Base-by-base conservation (phyloP, 2,888 invertebrate genomes). In the Gibbula magus region DNA sequence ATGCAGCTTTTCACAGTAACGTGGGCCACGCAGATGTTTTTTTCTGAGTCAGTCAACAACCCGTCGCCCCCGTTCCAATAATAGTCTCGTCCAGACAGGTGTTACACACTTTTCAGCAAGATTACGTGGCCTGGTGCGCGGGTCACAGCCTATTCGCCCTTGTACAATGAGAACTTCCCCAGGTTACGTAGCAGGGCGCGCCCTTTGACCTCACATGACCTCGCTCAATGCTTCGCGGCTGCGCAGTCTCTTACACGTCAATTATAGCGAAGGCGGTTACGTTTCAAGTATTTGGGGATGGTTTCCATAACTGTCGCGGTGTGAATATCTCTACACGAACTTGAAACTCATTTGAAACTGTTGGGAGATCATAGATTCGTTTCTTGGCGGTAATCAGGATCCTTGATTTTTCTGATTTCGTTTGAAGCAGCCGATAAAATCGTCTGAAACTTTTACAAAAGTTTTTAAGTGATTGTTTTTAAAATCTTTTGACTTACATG, bases 31-130 rank as follows among this genome's bases (percentile, higher is more conserved):
- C 70, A 70, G 39, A 70, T 32, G 70, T 70, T 32, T 45, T 45
- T 45, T 70, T 70, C 35, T 70, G 18, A 70, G 70, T 32, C 70
- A 70, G 70, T 70, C 16, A 20, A 70, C n/a, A 70, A 29, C 70
- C 70, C 35, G 70, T 35, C 70, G 35, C 70, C 70, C 70, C 70
- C 20, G 32, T 32, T 39, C 20, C 18, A 2, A 70, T 35, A 70
- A 20, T 70, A 35, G 70, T 35, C 70, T 70, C 70, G 35, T 20
- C 39, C 39, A 70, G 70, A 70, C 70, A 70, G 70, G 70, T 70
- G 70, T 70, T 70, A 70, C 70, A 32, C 70, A 70, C 70, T 70
- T 61, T 70, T 70, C 35, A 70, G 70, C 35, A 70, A 70, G 70
- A 70, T 70, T 70, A 70, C 70, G 70, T 70, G 70, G 70, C 70